A percentile compares a stretch with the other conserved stretches of the same genome.
These are phyloP conservation scores for Megalops cyprinoides DNA, from an alignment of 2,797 vertebrate genomes.

Conservation along the genomic window DNA sequence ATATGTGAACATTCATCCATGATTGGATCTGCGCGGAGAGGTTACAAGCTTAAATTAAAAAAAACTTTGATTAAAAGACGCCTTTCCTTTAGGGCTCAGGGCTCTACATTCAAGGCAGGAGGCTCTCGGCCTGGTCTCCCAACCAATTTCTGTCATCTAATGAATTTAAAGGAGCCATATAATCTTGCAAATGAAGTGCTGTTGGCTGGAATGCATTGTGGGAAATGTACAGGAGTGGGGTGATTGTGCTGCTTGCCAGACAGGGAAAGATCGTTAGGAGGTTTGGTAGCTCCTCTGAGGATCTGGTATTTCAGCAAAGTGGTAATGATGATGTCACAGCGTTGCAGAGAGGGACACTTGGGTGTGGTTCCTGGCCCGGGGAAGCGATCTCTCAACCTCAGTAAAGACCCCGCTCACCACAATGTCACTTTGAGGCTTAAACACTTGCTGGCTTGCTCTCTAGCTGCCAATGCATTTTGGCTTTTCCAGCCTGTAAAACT, in stretches of 20 bases:
- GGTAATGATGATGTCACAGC: neutral
- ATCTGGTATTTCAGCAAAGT: neutral
- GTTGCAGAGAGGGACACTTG: neutral
- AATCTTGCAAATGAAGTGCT: no score
- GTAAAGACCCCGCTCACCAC: neutral
- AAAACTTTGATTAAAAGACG: no score
- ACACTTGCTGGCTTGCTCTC: no score
- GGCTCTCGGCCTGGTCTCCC: no score
- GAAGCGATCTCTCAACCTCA: neutral
- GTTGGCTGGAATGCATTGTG: neutral
- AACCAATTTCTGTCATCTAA: no score
- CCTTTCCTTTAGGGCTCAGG: no score
- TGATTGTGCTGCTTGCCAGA: neutral
- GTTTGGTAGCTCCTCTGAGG: neutral
- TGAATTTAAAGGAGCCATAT: no score
- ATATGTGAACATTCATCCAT: no score
- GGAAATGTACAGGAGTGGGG: neutral
- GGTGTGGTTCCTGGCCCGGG: neutral
- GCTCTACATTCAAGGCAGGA: no score
- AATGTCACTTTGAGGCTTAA: constrained; percentile 4
- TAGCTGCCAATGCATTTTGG: neutral
- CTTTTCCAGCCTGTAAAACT: neutral
- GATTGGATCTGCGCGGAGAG: no score
- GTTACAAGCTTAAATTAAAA: no score
- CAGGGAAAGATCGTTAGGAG: neutral